phyloP scores from a whole-genome alignment of 2,797 vertebrate genomes.

The Catharus ustulatus region DNA sequence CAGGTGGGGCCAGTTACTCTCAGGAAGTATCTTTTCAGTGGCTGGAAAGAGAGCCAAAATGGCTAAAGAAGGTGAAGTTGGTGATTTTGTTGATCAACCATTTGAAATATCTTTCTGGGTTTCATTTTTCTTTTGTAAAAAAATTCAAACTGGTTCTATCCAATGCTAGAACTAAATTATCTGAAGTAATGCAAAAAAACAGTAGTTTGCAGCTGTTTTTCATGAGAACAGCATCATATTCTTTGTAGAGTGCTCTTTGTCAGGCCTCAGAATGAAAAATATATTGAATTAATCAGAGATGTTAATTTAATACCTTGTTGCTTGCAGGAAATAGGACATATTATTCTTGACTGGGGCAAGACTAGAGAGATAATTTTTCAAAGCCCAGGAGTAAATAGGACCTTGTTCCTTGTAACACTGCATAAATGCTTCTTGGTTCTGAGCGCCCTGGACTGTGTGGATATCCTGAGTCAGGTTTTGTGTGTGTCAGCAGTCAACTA shows the following conservation, averaged over 20 bases:
- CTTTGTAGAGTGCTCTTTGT: background rate
- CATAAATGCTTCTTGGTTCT: constrained; percentile 77
- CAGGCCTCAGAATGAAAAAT: background rate
- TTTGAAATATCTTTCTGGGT: background rate
- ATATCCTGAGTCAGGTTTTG: constrained; percentile 75
- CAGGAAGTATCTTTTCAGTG: background rate
- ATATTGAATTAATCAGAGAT: background rate
- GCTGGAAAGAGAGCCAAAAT: background rate
- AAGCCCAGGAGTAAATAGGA: constrained; percentile 80
- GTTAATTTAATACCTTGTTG: background rate
- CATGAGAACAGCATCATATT: background rate
- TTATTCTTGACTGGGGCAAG: constrained; percentile 63
- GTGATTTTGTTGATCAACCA: background rate
- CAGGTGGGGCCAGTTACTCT: background rate
- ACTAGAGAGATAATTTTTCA: constrained; percentile 70
- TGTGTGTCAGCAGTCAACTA: constrained; percentile 57
- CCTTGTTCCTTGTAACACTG: constrained; percentile 75
- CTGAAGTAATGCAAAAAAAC: background rate
- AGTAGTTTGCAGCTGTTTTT: background rate
- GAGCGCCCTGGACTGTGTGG: constrained; percentile 77
- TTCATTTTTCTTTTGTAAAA: background rate
- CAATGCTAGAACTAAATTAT: background rate
- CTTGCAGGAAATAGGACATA: constrained; percentile 67
- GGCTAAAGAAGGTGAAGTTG: background rate
- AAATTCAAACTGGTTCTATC: background rate